These are phyloP conservation scores for Silvanus unidentatus DNA, from an alignment of 2,888 invertebrate species.

Conservation along the genomic window DNA sequence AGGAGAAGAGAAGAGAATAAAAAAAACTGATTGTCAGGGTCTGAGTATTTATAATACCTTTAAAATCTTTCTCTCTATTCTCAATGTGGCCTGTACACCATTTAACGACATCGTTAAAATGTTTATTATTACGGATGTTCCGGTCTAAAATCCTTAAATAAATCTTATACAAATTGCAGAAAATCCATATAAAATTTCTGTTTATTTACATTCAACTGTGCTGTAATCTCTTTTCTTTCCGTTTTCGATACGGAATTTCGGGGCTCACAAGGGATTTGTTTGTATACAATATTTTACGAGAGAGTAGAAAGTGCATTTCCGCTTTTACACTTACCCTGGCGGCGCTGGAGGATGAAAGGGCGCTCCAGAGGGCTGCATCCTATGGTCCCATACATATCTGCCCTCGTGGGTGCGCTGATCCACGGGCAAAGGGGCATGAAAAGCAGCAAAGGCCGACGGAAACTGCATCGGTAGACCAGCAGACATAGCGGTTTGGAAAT, in stretches of 20 bases:
- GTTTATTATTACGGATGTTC: slow-evolving; percentile 39
- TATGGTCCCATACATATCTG: slow-evolving; percentile 44
- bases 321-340: slow-evolving; percentile 32
- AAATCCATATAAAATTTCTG: not conserved
- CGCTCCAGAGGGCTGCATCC: slow-evolving; percentile 40
- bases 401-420: slow-evolving; percentile 52
- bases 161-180: slow-evolving; percentile 11
- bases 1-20: too few species aligned
- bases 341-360: slow-evolving; percentile 39
- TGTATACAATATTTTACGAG: too few species aligned
- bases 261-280: too few species aligned
- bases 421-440: slow-evolving; percentile 55
- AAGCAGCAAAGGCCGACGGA: slow-evolving; percentile 50
- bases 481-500: slow-evolving; percentile 44
- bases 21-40: not conserved
- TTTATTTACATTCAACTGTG: not conserved
- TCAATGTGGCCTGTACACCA: slow-evolving; percentile 9
- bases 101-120: slow-evolving; percentile 36
- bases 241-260: too few species aligned
- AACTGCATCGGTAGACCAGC: slow-evolving; percentile 45
- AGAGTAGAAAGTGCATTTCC: too few species aligned
- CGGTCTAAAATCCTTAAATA: slow-evolving; percentile 32
- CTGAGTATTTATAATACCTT: not conserved
- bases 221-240: not conserved
- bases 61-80: slow-evolving; percentile 7